These are phyloP conservation scores for Otus sunia DNA, from an alignment of 2,113 vertebrate genomes.

Conservation along the genomic window DNA sequence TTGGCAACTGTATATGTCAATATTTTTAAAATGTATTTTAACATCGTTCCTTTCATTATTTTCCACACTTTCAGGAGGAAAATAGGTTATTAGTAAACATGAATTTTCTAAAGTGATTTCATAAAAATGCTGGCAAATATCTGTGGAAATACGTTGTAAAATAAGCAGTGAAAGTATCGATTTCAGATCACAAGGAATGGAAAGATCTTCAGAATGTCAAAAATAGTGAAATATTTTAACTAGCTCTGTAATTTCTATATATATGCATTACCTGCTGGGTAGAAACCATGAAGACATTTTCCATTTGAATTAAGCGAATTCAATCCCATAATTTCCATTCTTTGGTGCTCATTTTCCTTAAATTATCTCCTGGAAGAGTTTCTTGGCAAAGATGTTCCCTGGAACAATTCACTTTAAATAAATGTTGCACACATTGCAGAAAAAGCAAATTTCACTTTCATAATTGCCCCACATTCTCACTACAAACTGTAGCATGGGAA, in stretches of 20 bases:
- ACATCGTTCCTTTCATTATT: neutral
- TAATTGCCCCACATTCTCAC: constrained; percentile 3
- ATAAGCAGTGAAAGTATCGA: constrained; percentile 49
- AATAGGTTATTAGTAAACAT: constrained; percentile 42
- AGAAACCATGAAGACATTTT: constrained; percentile 63
- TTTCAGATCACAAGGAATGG: constrained; percentile 59
- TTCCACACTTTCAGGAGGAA: neutral
- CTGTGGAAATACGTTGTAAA: constrained; percentile 32
- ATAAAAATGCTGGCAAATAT: constrained; percentile 44
- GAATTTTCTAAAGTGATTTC: constrained; percentile 12
- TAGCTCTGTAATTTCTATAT: constrained; percentile 62
- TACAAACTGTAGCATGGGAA: neutral
- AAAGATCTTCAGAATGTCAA: constrained; percentile 59
- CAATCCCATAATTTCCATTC: constrained; percentile 65
- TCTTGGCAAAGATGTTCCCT: constrained; percentile 52
- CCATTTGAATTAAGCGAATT: constrained; percentile 52
- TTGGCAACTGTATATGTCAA: neutral
- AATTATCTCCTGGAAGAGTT: constrained; percentile 62
- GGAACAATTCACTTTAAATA: constrained; percentile 58
- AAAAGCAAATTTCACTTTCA: constrained; percentile 49
- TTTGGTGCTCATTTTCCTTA: constrained; percentile 57
- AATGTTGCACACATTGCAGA: constrained; percentile 46
- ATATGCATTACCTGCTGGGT: constrained; percentile 63
- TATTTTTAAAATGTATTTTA: neutral
- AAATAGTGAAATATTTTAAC: constrained; percentile 67